Evolutionary conservation across 2,797 vertebrate genomes (phyloP), one percentile per base, ranked within the genome.

Genomic region (Hozukius guyotensis): DNA sequence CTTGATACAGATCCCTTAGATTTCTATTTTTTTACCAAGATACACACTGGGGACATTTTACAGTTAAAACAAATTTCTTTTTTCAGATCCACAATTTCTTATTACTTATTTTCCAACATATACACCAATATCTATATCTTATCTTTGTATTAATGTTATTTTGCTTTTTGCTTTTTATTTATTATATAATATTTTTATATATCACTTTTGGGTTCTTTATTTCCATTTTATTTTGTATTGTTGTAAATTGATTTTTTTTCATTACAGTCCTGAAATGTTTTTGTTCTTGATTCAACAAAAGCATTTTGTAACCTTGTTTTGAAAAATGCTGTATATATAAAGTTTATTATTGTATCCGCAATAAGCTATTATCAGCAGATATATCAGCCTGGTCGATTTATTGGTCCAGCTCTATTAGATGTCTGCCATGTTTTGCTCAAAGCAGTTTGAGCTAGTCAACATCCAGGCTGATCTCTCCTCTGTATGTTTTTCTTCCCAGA

Each of bases 41-140:
- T 34, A 34, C 32, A 34, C 0, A 34, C 32, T 34, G 32, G 32
- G 32, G 32, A 34, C 9, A 0, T 34, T 34, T 34, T 34, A 34
- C 32, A 34, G 32, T 34, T 34, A 34, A 34, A 34, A 3, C 32
- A 34, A 10, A 34, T 34, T 16, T 6, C 3, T 3, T 1, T 11
- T 52, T 34, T 62, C 20, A 62, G 0, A 4, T 31, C 6, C 29
- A 12, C 13, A 18, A 10, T 34, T 38, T 70, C 22, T 36, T 56
- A 0, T 55, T 4, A 18, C 31, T 11, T 16, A 20, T 18, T 3
- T 0, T 46, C 36, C 16, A 2, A 1, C n/a, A 24, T 69, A 38
- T 38, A 14, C 42, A 46, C 14, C 16, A 46, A 46, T 46, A 46
- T 62, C 10, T 62, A 22, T 63, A 14, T 38, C 60, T 62, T 13